Evolutionary conservation across 2,113 vertebrate species (phyloP).

Genomic region (Burhinus oedicnemus): DNA sequence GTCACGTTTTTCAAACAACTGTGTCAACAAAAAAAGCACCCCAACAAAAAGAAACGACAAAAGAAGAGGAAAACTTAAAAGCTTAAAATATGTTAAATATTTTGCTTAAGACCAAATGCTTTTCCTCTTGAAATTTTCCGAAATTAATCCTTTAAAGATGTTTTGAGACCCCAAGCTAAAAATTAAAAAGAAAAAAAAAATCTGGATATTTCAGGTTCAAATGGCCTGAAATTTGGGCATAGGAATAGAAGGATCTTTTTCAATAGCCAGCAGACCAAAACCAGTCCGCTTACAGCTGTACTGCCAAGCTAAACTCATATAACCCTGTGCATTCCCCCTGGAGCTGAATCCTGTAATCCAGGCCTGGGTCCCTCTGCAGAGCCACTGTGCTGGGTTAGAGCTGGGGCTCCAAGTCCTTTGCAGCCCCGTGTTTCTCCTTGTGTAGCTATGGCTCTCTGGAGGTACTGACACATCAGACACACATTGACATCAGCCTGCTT

Average conservation of each 20-base stretch:
- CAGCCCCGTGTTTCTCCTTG: not conserved
- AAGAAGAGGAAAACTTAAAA: not conserved
- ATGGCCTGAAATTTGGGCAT: not conserved
- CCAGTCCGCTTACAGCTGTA: not conserved
- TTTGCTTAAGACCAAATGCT: not conserved
- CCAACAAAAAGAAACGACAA: not conserved
- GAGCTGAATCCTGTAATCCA: not conserved
- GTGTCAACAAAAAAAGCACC: not conserved
- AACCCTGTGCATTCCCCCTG: not conserved
- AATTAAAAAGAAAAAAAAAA: not conserved
- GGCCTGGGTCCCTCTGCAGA: not conserved
- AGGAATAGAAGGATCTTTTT: not conserved
- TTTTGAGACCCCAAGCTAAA: not conserved
- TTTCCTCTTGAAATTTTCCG: not conserved
- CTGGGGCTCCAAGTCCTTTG: not conserved
- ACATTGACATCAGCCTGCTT: not conserved
- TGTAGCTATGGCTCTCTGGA: not conserved
- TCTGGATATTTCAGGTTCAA: not conserved
- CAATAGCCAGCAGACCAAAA: not conserved
- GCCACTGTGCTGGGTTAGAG: too few relatives aligned
- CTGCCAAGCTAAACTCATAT: not conserved
- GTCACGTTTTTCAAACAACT: not conserved
- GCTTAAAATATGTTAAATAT: not conserved
- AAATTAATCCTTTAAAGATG: not conserved
- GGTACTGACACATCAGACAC: not conserved